These are phyloP conservation scores for Drosophila guanche DNA, from an alignment of 1,140 invertebrate species.

Conservation along the genomic window DNA sequence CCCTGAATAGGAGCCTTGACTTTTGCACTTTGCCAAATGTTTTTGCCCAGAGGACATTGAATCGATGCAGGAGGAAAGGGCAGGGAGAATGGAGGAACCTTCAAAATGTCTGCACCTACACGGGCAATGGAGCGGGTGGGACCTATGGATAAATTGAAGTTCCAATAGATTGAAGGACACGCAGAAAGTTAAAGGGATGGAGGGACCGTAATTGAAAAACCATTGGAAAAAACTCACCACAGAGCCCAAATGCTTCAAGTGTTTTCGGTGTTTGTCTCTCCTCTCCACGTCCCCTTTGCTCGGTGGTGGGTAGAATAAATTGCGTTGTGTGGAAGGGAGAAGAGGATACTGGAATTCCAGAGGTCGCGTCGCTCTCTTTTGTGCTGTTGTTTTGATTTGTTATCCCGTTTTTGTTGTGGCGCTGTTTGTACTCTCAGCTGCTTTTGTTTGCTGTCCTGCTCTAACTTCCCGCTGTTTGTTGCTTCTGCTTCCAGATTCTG, in stretches of 20 bases:
- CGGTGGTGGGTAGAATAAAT: too few species aligned
- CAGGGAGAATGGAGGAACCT: constrained; percentile 16
- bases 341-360: constrained; percentile 41
- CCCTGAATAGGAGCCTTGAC: constrained; percentile 68
- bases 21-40: constrained; percentile 73
- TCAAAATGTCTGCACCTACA: constrained; percentile 17
- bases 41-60: constrained; percentile 37
- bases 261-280: constrained; percentile 35
- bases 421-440: constrained; percentile 34
- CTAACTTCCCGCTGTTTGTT: constrained; percentile 40
- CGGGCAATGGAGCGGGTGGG: neutral
- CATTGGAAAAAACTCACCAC: constrained; percentile 37
- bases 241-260: constrained; percentile 44
- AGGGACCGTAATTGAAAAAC: too few species aligned
- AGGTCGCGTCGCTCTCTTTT: constrained; percentile 38
- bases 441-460: constrained; percentile 23
- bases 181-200: too few species aligned
- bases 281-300: too few species aligned
- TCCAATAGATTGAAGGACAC: neutral
- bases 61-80: constrained; percentile 10
- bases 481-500: constrained; percentile 4
- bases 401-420: constrained; percentile 27
- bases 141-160: constrained; percentile 36
- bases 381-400: constrained; percentile 24
- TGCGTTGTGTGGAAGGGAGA: too few species aligned